A percentile compares a stretch with the other conserved stretches of the same genome.
Evolutionary conservation across 2,888 invertebrate genomes (phyloP).

Genomic region (Volucella zonaria): DNA sequence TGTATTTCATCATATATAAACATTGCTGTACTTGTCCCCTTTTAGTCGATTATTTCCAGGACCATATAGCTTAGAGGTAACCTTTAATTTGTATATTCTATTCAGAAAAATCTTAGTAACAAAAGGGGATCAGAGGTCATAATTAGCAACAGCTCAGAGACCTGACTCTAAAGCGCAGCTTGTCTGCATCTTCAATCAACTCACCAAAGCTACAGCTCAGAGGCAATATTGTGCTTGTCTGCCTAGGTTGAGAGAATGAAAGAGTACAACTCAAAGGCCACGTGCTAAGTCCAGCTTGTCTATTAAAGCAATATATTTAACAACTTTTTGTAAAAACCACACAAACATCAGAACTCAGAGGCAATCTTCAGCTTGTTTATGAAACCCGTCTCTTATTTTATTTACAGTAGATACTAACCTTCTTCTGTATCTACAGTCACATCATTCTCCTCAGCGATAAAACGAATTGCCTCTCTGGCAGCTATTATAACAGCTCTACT

Average conservation of each 20-base stretch:
- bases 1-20: not conserved
- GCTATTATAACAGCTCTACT: too few relatives aligned
- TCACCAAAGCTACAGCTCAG: too few relatives aligned
- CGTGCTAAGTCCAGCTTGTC: not conserved
- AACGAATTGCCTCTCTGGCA: too few relatives aligned
- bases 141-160: not conserved
- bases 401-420: conserved; percentile 11
- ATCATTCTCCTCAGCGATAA: not conserved
- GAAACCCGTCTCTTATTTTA: not conserved
- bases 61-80: conserved; percentile 12
- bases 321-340: not conserved
- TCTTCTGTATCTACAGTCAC: not conserved
- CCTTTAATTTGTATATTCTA: not conserved
- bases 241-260: not conserved
- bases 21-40: not conserved
- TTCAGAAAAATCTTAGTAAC: not conserved
- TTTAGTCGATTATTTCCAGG: conserved; percentile 6
- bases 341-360: conserved; percentile 2
- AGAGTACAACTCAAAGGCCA: conserved; percentile 1
- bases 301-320: not conserved
- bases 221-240: too few relatives aligned
- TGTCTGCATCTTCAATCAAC: too few relatives aligned
- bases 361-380: conserved; percentile 13
- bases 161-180: not conserved
- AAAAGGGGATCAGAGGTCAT: too few relatives aligned